Conservation (phyloP, 2,797 vertebrate species). For the Ptychadena robeensis region DNA sequence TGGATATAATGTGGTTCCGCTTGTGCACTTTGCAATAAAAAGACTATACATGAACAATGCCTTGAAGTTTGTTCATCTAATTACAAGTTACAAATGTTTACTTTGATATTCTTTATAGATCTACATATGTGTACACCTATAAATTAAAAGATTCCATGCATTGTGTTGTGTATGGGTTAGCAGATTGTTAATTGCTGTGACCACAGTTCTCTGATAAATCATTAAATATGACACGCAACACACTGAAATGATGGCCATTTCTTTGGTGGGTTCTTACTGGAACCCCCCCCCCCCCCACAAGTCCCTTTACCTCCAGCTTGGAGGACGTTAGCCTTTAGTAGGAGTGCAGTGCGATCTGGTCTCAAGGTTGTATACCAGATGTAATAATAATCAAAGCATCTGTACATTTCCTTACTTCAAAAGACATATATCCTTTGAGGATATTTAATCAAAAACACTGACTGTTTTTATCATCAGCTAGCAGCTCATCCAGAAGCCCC, state of each 20-base stretch:
- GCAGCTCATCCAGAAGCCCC: slow-evolving; percentile 47
- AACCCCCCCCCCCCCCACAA: not conserved
- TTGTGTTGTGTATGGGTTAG: no score
- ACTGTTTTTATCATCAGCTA: slow-evolving; percentile 41
- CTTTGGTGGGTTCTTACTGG: not conserved
- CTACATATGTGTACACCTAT: no score
- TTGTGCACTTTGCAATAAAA: no score
- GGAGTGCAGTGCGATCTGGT: slow-evolving; percentile 23
- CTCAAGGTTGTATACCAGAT: slow-evolving; percentile 46
- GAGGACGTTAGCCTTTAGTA: not conserved
- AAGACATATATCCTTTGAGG: slow-evolving; percentile 25
- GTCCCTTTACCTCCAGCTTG: not conserved
- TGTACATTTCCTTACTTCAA: slow-evolving; percentile 52
- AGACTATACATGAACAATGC: no score
- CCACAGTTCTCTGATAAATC: not conserved
- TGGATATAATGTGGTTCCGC: no score
- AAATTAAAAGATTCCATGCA: no score
- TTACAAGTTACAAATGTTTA: no score
- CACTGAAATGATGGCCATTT: not conserved
- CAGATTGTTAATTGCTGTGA: not conserved
- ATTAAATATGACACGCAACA: not conserved
- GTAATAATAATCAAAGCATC: slow-evolving; percentile 52
- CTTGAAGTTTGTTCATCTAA: no score
- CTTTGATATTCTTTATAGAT: no score
- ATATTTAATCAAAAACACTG: slow-evolving; percentile 42